phyloP scores from a whole-genome alignment of 2,797 vertebrate genomes.

The Coendou prehensilis region DNA sequence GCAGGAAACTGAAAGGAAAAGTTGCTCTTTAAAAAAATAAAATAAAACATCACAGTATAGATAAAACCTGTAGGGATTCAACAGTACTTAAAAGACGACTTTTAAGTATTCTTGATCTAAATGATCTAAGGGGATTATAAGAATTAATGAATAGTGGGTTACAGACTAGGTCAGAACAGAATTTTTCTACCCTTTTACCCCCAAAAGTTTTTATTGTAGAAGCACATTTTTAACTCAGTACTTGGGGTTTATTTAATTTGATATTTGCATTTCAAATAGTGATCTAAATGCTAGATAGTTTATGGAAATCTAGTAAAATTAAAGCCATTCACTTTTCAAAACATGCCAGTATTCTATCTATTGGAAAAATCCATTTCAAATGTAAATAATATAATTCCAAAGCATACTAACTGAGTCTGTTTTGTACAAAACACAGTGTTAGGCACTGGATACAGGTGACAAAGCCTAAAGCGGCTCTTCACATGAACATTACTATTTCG shows the following conservation, averaged over 20 bases:
- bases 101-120: conserved; percentile 84
- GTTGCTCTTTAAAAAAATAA: conserved; percentile 81
- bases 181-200: conserved; percentile 65
- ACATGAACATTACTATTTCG: neutral
- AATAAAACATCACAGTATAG: conserved; percentile 82
- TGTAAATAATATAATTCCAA: conserved; percentile 30
- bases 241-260: conserved; percentile 54
- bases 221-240: conserved; percentile 61
- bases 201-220: conserved; percentile 74
- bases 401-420: neutral
- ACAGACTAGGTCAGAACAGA: conserved; percentile 69
- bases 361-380: conserved; percentile 38
- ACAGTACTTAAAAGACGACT: conserved; percentile 82
- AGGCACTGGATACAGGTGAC: neutral
- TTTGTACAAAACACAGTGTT: neutral
- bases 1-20: conserved; percentile 76
- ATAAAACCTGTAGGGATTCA: conserved; percentile 81
- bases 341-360: conserved; percentile 22
- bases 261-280: conserved; percentile 84
- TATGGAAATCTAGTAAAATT: conserved; percentile 74
- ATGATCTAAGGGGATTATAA: conserved; percentile 77
- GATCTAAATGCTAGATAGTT: conserved; percentile 68
- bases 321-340: conserved; percentile 56
- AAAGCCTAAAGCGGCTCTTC: neutral
- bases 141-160: conserved; percentile 84